Conservation (phyloP, 2,797 vertebrate genomes). For the Microctenopoma steveboyesi region DNA sequence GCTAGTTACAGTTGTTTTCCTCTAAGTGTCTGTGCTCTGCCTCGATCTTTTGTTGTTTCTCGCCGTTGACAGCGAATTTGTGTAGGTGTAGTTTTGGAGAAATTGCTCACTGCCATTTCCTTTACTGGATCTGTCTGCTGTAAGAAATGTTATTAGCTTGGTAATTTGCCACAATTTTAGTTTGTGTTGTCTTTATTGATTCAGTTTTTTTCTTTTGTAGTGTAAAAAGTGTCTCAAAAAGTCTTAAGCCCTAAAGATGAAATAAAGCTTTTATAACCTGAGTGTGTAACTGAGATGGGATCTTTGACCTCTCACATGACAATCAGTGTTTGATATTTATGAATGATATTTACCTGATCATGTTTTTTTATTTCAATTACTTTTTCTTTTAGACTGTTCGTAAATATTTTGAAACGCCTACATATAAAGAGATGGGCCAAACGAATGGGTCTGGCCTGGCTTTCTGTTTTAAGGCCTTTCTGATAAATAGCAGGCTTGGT, state of each 20-base stretch:
- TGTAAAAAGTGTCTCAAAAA: neutral
- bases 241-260: neutral
- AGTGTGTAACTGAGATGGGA: neutral
- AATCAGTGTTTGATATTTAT: neutral
- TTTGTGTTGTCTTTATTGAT: constrained; percentile 38
- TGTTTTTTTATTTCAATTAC: constrained; percentile 2
- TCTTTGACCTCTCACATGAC: constrained; percentile 1
- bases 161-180: constrained; percentile 31
- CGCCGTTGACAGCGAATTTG: constrained; percentile 23
- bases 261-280: neutral
- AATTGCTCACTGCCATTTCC: constrained; percentile 44
- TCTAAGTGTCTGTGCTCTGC: constrained; percentile 22
- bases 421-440: constrained; percentile 59
- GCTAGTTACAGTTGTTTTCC: constrained; percentile 44
- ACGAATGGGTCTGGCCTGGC: constrained; percentile 57
- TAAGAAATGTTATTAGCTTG: constrained; percentile 21
- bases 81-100: constrained; percentile 22
- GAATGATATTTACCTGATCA: neutral
- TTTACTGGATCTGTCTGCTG: neutral
- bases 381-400: neutral
- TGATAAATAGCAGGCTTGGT: constrained; percentile 79
- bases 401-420: no score
- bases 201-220: neutral
- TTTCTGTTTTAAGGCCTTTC: constrained; percentile 69
- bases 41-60: constrained; percentile 44